These are phyloP conservation scores for Chionodraco myersi DNA, from an alignment of 2,113 vertebrate genomes.

Conservation along the genomic window DNA sequence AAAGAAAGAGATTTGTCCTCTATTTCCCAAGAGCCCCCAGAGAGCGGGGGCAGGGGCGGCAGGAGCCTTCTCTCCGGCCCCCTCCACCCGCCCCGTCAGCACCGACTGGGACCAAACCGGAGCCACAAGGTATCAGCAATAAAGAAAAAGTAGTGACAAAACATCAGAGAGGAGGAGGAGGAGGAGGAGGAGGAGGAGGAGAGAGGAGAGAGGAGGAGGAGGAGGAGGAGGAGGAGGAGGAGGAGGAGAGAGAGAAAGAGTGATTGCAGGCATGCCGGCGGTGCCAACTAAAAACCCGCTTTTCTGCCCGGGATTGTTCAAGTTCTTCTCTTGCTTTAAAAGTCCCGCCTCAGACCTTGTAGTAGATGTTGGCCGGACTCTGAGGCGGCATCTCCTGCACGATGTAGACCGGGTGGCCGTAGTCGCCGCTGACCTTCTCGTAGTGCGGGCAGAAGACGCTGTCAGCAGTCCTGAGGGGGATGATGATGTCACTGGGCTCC, in stretches of 20 bases:
- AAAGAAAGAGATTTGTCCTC: slow-evolving; percentile 37
- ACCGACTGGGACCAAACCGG: slow-evolving; percentile 24
- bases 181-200: slow-evolving; percentile 35
- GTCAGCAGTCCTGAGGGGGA: slow-evolving; percentile 98
- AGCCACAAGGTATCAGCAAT: slow-evolving; percentile 46
- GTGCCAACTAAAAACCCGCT: slow-evolving; percentile 42
- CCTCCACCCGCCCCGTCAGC: slow-evolving; percentile 13
- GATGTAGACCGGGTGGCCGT: slow-evolving; percentile 99
- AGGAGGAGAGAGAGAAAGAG: slow-evolving; percentile 42
- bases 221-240: slow-evolving; percentile 58
- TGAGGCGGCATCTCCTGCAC: slow-evolving; percentile 99
- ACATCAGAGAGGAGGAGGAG: slow-evolving; percentile 64
- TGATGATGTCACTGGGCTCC: slow-evolving; percentile 99
- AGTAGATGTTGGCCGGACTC: slow-evolving; percentile 99
- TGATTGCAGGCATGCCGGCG: slow-evolving; percentile 33
- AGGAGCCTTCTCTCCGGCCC: slow-evolving; percentile 21
- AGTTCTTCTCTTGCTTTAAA: slow-evolving; percentile 42
- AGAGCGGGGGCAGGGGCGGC: slow-evolving; percentile 61
- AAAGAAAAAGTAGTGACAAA: slow-evolving; percentile 54
- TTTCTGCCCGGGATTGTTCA: slow-evolving; percentile 45
- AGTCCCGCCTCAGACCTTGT: slow-evolving; percentile 93
- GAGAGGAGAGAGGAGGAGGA: slow-evolving; percentile 43
- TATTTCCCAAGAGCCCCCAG: slow-evolving; percentile 23
- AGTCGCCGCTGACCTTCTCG: slow-evolving; percentile 99
- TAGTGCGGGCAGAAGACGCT: slow-evolving; percentile 99